Evolutionary conservation across 64 coral and sea anemone genomes (phyloP), one percentile per base, ranked within the genome.

Genomic region (Acropora yongei): DNA sequence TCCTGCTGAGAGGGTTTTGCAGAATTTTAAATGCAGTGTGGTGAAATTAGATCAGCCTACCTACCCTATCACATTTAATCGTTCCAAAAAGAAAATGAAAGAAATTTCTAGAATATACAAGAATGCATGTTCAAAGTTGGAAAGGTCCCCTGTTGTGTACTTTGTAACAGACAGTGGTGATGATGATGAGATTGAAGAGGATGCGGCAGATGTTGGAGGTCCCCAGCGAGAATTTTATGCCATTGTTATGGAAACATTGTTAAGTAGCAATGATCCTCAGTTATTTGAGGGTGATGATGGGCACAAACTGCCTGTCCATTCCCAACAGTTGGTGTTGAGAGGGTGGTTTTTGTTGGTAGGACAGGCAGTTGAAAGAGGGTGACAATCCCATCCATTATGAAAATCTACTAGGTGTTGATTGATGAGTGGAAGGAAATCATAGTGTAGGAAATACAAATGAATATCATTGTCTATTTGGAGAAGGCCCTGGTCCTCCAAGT

Each of bases 161-260:
- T 85, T 85, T 68, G 58, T 85, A 16, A 67, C 82, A 44, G 73
- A 57, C 39, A 46, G 74, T 74, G 68, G 72, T 30, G 30, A 30
- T 30, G 73, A 76, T 19, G 69, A 77, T 75, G 74, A 71, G 49
- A 74, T 74, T 74, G 86, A 77, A 57, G 86, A 88, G 72, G 86
- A 88, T 20, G 86, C 74, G 30, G 68, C 86, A 76, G 86, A 88
- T 77, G 73, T 60, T n/a, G 72, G 86, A 18, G 86, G 74, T 13
- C 49, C 86, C 3, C 49, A 16, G 41, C 7, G 49, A 77, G 86
- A 76, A 51, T 74, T 88, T 77, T 61, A 77, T 60, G 13, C n/a
- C 16, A 47, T 88, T 53, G 51, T 44, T 20, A 75, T 61, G 20
- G 49, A 88, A 76, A 76, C 68, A 47, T 57, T 77, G 45, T 42